A percentile compares a stretch with the other conserved stretches of the same genome.
These are phyloP conservation scores for Dione juno DNA, from an alignment of 2,888 invertebrate genomes.

Conservation along the genomic window DNA sequence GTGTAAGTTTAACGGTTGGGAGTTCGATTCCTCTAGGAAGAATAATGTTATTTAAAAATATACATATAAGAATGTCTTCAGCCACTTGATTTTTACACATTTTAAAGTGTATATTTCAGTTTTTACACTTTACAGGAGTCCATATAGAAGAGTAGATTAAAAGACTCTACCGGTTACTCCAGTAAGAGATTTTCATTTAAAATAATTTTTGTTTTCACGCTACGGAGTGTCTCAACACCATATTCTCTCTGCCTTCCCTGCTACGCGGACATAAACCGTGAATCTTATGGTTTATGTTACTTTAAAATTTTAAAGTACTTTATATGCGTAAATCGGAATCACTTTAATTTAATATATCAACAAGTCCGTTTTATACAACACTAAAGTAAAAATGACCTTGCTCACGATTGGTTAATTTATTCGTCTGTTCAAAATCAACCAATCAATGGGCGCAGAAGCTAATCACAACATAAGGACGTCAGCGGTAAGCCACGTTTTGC, in stretches of 20 bases:
- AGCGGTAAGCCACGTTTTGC: conserved; percentile 49
- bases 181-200: no score
- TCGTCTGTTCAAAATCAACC: conserved; percentile 24
- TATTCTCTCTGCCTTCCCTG: no score
- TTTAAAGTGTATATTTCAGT: no score
- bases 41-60: no score
- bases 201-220: no score
- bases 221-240: no score
- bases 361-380: conserved; percentile 35
- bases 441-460: conserved; percentile 35
- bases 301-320: background rate
- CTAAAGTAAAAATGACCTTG: background rate
- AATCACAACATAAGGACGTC: conserved; percentile 38
- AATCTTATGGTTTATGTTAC: background rate
- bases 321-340: conserved; percentile 9
- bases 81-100: no score
- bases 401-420: conserved; percentile 28
- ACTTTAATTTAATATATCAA: conserved; percentile 17
- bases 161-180: no score
- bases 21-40: background rate
- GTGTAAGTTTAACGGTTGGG: background rate
- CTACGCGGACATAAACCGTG: no score
- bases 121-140: no score
- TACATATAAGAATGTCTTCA: no score
- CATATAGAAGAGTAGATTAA: no score